These are phyloP conservation scores for Rambutsinella grinnellia DNA, from an alignment of 2,888 invertebrate genomes.

Conservation along the genomic window DNA sequence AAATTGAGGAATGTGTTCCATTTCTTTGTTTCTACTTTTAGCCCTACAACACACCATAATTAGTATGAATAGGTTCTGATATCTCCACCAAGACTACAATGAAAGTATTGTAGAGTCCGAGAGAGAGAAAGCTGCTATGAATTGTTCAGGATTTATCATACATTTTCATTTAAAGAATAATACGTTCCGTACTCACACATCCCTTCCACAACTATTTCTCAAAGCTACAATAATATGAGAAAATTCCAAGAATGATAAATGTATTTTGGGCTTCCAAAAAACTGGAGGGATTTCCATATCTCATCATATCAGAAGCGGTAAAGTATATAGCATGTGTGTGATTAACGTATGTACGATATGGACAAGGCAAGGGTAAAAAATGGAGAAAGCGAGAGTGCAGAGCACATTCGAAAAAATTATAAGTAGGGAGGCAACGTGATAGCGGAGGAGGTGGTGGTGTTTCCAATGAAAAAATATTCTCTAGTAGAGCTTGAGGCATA, in stretches of 20 bases:
- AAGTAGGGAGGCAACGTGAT: conserved; percentile 40
- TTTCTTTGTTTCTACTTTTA: neutral
- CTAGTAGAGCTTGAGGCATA: conserved; percentile 38
- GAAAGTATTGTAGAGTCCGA: neutral
- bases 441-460: conserved; percentile 38
- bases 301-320: conserved; percentile 32
- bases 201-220: neutral
- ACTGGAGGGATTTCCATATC: conserved; percentile 35
- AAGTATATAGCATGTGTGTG: neutral
- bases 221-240: no score
- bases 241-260: neutral
- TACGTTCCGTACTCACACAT: no score
- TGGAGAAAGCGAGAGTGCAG: no score
- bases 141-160: conserved; percentile 46
- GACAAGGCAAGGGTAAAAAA: conserved; percentile 21
- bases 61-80: neutral
- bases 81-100: neutral
- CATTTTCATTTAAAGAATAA: conserved; percentile 52
- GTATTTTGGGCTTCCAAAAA: conserved; percentile 5
- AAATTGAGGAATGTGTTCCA: neutral
- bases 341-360: neutral
- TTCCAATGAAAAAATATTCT: conserved; percentile 30
- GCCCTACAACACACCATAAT: neutral
- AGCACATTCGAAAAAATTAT: no score
- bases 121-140: conserved; percentile 20